Conservation (phyloP, 2,113 vertebrate species). For the Loxodonta africana region DNA sequence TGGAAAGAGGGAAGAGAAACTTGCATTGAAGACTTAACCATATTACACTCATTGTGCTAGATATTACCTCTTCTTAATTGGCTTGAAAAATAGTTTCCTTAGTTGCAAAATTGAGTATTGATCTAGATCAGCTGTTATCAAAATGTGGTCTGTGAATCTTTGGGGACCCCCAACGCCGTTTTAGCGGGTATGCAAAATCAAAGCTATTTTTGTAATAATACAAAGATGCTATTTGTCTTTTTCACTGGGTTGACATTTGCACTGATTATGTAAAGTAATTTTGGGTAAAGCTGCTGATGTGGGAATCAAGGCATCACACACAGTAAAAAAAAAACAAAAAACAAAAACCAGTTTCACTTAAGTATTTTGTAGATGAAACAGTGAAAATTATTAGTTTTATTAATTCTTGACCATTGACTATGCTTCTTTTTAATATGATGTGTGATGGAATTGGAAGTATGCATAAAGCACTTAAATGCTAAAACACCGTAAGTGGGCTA, state of each 20-base stretch:
- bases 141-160: neutral
- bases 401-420: neutral
- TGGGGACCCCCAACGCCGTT: neutral
- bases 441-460: too few relatives aligned
- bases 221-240: neutral
- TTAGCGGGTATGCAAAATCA: conserved; percentile 10
- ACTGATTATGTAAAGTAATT: neutral
- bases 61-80: conserved; percentile 34
- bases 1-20: conserved; percentile 53
- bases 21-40: neutral
- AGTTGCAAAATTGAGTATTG: conserved; percentile 46
- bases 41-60: neutral
- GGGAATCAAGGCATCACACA: neutral
- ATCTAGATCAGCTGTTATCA: conserved; percentile 29
- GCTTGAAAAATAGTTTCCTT: conserved; percentile 58
- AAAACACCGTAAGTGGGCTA: neutral
- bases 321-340: neutral
- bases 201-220: conserved; percentile 45
- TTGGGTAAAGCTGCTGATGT: neutral
- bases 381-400: conserved; percentile 25
- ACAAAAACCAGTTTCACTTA: neutral
- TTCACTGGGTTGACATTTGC: conserved; percentile 2
- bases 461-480: too few relatives aligned
- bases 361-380: conserved; percentile 13
- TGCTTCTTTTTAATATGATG: too few relatives aligned